Evolutionary conservation across 2,113 vertebrate species (phyloP).

Genomic region (Nothoprocta perdicaria): DNA sequence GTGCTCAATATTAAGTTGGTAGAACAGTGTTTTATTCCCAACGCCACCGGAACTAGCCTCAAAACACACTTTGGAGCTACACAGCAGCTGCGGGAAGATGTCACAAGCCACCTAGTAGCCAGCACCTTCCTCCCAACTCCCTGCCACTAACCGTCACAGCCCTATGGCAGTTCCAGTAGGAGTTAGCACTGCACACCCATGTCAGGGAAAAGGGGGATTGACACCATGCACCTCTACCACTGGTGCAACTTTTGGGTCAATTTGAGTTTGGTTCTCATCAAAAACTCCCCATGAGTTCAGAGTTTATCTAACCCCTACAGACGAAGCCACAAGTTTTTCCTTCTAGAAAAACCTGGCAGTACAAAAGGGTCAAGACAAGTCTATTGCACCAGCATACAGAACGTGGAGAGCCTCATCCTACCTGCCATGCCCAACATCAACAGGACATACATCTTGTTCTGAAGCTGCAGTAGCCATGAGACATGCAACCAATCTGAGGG

Average conservation of each 20-base stretch:
- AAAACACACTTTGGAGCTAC: background rate
- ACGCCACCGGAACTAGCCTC: background rate
- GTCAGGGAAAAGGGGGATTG: background rate
- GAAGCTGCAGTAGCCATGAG: background rate
- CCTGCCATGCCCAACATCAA: background rate
- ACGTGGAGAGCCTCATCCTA: background rate
- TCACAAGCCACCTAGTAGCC: background rate
- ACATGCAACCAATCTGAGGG: background rate
- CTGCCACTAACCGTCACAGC: background rate
- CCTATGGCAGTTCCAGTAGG: background rate
- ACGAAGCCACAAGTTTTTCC: background rate
- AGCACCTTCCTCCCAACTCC: background rate
- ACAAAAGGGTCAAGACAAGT: background rate
- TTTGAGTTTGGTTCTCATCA: background rate
- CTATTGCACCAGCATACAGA: background rate
- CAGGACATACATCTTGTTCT: background rate
- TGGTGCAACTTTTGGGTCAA: fast-evolving
- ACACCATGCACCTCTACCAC: background rate
- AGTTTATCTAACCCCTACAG: background rate
- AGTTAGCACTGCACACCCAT: background rate
- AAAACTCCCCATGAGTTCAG: background rate
- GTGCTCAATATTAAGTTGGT: background rate
- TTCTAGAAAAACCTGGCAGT: fast-evolving
- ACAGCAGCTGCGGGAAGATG: constrained; percentile 3
- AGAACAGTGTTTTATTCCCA: background rate